These are phyloP conservation scores for Mustela nigripes DNA, from an alignment of 2,113 vertebrate genomes.

Conservation along the genomic window DNA sequence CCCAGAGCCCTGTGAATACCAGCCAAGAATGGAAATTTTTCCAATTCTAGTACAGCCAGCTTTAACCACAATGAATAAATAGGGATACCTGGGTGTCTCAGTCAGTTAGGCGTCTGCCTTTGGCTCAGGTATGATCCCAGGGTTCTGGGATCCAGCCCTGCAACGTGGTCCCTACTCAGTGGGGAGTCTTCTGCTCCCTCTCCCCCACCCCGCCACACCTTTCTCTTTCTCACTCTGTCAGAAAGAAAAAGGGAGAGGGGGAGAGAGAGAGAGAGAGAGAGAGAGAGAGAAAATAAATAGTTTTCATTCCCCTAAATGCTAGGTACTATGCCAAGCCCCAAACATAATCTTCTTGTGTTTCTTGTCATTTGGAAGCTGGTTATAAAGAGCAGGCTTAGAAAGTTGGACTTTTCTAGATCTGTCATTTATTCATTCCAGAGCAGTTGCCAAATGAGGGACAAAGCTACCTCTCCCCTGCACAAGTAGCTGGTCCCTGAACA, in stretches of 20 bases:
- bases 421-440: background rate
- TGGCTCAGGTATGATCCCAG: too few species aligned
- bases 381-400: background rate
- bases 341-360: background rate
- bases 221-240: too few species aligned
- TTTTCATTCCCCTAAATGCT: slow-evolving; percentile 35
- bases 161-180: too few species aligned
- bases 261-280: too few species aligned
- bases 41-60: background rate
- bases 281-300: background rate
- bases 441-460: slow-evolving; percentile 13
- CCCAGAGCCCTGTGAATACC: background rate
- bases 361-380: slow-evolving; percentile 9
- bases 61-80: slow-evolving; percentile 31
- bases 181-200: too few species aligned
- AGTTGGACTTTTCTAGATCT: background rate
- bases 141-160: too few species aligned
- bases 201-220: too few species aligned
- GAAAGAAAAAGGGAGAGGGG: too few species aligned
- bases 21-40: background rate
- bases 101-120: too few species aligned
- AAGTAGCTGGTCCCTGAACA: background rate
- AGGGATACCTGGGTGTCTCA: background rate
- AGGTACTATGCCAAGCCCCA: slow-evolving; percentile 21
- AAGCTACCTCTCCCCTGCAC: background rate